Evolutionary conservation across 2,797 vertebrate genomes (phyloP).

Genomic region (Coccyzus lansbergi): DNA sequence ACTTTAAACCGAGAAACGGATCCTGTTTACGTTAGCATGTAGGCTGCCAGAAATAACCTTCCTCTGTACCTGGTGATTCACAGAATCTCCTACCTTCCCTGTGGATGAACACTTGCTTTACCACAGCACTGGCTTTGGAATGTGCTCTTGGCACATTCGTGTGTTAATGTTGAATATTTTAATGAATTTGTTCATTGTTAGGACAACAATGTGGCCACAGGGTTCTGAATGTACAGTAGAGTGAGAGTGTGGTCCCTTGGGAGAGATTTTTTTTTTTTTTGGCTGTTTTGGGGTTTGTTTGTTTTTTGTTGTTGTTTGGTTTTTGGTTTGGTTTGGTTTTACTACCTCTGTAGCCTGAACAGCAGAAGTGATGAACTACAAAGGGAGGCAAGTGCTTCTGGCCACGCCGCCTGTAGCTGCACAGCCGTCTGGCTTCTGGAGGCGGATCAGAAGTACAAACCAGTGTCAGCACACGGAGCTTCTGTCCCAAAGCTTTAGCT

Average conservation of each 20-base stretch:
- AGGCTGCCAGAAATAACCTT: constrained; percentile 66
- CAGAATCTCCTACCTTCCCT: constrained; percentile 67
- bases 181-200: constrained; percentile 76
- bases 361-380: constrained; percentile 48
- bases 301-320: background rate
- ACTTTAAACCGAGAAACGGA: constrained; percentile 55
- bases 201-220: constrained; percentile 75
- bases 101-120: constrained; percentile 72
- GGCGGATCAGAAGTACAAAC: constrained; percentile 14
- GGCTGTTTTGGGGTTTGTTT: background rate
- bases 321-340: constrained; percentile 64
- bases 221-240: constrained; percentile 77
- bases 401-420: constrained; percentile 5
- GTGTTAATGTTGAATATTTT: constrained; percentile 58
- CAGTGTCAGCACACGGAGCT: background rate
- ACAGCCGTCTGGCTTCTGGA: constrained; percentile 7
- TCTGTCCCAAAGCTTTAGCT: constrained; percentile 34
- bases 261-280: background rate
- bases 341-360: constrained; percentile 77
- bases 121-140: constrained; percentile 73
- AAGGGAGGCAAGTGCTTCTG: constrained; percentile 53
- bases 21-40: constrained; percentile 58
- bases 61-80: constrained; percentile 57
- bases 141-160: constrained; percentile 67
- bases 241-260: constrained; percentile 51